Evolutionary conservation across 2,888 invertebrate genomes (phyloP), one percentile per base, ranked within the genome.

Genomic region (Yponomeuta sedellus): DNA sequence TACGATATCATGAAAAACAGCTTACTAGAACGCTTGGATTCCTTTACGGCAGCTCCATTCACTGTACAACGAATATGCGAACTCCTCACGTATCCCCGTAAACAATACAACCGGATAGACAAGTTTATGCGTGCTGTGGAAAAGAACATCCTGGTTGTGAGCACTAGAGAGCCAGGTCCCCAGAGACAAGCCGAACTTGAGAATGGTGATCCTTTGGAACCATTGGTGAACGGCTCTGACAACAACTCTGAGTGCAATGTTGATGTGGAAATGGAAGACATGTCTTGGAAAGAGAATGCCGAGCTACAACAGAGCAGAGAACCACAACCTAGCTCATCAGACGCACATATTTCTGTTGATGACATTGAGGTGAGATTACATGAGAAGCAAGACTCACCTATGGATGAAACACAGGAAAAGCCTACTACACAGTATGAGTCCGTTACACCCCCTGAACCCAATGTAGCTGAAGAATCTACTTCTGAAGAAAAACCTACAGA

Each of bases 61-160:
- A 99, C 99, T 20, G 96, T 99, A 71, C 99, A 99, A 85, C 93
- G 99, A 72, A 94, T 99, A 69, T 98, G 98, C 85, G 99, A 99
- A 85, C 92, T 99, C 39, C 90, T 99, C 2, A 96, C 97, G 4
- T 94, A 95, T 72, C 99, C 99, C 1, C 93, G 95, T 25, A 97
- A 97, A 81, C 98, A 99, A 80, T 99, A 99, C 85, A 97, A 96
- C 78, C 93, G 98, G 69, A 96, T 98, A 69, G 99, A 99, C 81
- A 99, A 99, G 84, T 99, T 96, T 81, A 96, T 99, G 95, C 92
- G 99, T 68, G 99, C 99, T 0, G 92, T 99, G 68, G 99, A 99
- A 83, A 99, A 99, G 85, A 97, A 97, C 76, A 96, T 97, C 73
- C 87, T 97, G 74, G 97, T 97, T 68, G 97, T 97, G 11, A 95